These are phyloP conservation scores for Trematocara unimaculatum DNA, from an alignment of 2,113 vertebrate genomes.

Conservation along the genomic window DNA sequence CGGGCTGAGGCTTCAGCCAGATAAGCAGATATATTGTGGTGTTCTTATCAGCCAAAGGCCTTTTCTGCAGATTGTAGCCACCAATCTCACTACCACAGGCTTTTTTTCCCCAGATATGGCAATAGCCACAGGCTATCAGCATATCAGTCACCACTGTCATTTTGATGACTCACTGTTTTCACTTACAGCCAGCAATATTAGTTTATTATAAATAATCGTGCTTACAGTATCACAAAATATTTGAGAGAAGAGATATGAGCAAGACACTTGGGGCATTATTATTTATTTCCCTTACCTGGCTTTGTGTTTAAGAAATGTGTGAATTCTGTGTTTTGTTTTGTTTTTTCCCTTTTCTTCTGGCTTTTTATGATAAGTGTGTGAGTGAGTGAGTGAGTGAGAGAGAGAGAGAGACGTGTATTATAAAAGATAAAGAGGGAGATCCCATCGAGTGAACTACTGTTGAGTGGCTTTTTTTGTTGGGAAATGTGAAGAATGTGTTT, in stretches of 20 bases:
- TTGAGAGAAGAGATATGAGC: not conserved
- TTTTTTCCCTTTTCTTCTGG: not conserved
- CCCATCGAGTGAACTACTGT: conserved; percentile 26
- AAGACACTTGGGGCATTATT: not conserved
- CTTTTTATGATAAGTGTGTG: not conserved
- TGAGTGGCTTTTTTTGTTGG: conserved; percentile 43
- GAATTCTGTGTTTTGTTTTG: not conserved
- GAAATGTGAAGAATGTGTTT: conserved; percentile 63
- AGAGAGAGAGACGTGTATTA: not conserved
- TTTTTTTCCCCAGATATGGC: not conserved
- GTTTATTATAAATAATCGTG: not conserved
- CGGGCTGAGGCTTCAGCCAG: not conserved
- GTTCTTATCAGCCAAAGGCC: conserved; percentile 22
- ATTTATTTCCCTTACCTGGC: not conserved
- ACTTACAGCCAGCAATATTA: not conserved
- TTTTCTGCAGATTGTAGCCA: conserved; percentile 6
- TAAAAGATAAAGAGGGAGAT: conserved; percentile 23
- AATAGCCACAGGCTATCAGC: not conserved
- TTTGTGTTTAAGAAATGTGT: not conserved
- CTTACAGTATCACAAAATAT: not conserved
- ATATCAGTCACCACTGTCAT: not conserved
- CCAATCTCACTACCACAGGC: not conserved
- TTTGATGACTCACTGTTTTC: conserved; percentile 14
- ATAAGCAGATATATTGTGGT: not conserved
- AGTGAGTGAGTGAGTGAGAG: too few relatives aligned